Evolutionary conservation across 2,888 invertebrate genomes (phyloP).

Genomic region (Parochlus steinenii): DNA sequence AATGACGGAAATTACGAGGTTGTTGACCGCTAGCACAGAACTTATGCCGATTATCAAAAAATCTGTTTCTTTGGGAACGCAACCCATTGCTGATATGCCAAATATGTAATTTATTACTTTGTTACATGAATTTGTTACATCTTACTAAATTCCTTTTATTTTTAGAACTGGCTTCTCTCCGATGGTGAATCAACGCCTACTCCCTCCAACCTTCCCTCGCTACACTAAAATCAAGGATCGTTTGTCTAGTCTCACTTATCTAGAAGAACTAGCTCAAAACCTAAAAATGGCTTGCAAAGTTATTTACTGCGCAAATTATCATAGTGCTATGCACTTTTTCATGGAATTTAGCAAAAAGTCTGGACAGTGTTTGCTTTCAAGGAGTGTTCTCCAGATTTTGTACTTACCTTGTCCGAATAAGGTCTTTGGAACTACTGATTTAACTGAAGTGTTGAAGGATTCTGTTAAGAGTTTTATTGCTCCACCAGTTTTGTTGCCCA

Average conservation of each 20-base stretch:
- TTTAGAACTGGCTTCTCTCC: conserved; percentile 69
- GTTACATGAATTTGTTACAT: neutral
- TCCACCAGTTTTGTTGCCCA: conserved; percentile 71
- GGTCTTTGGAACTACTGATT: conserved; percentile 30
- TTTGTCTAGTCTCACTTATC: conserved; percentile 46
- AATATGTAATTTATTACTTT: conserved; percentile 20
- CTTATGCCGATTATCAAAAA: conserved; percentile 64
- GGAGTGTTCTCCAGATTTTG: conserved; percentile 73
- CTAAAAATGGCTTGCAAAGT: conserved; percentile 70
- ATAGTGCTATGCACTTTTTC: conserved; percentile 79
- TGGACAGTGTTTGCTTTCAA: conserved; percentile 77
- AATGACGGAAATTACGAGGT: conserved; percentile 57
- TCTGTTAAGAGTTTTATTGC: conserved; percentile 76
- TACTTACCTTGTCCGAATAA: conserved; percentile 36
- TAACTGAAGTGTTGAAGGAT: conserved; percentile 70
- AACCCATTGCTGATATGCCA: conserved; percentile 46
- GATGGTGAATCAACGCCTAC: conserved; percentile 80
- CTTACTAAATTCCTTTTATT: neutral
- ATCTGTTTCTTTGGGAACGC: conserved; percentile 56
- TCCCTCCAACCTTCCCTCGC: conserved; percentile 97
- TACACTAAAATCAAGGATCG: conserved; percentile 80
- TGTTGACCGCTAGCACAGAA: conserved; percentile 65
- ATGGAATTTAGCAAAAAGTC: conserved; percentile 77
- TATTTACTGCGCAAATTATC: conserved; percentile 59
- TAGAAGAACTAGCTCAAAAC: conserved; percentile 66